These are phyloP conservation scores for Anniella stebbinsi DNA, from an alignment of 2,797 vertebrate species.

Conservation along the genomic window DNA sequence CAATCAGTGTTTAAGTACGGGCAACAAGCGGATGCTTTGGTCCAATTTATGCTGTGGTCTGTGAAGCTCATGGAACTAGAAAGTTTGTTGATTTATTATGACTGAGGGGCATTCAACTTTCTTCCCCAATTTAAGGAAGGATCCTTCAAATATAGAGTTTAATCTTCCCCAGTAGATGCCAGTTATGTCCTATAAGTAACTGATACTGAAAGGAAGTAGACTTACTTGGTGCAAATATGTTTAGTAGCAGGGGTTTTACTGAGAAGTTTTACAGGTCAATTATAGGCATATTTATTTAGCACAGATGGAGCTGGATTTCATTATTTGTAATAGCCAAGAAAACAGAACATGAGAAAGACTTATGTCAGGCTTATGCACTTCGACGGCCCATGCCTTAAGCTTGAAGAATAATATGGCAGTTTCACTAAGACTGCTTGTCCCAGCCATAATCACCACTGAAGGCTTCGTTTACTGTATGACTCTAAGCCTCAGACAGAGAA, in stretches of 20 bases:
- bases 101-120: not conserved
- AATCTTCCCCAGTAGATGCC: not conserved
- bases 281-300: not conserved
- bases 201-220: not conserved
- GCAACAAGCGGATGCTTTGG: not conserved
- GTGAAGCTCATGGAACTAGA: not conserved
- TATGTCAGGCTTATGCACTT: not conserved
- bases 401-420: not conserved
- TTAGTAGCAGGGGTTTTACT: not conserved
- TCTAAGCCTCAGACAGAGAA: not conserved
- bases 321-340: not conserved
- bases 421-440: not conserved
- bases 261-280: not conserved
- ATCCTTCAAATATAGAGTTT: not conserved
- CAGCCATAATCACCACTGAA: not conserved
- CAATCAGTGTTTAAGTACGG: not conserved
- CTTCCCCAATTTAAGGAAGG: not conserved
- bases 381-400: not conserved
- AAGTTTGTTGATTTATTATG: not conserved
- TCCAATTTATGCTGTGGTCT: not conserved
- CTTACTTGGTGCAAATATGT: not conserved
- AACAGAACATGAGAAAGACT: not conserved
- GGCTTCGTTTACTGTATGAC: not conserved
- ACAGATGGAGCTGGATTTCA: constrained; percentile 6
- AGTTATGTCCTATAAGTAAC: not conserved